Base-by-base conservation (phyloP, 2,888 invertebrate species). In the Mesodorylaimus sp. region DNA sequence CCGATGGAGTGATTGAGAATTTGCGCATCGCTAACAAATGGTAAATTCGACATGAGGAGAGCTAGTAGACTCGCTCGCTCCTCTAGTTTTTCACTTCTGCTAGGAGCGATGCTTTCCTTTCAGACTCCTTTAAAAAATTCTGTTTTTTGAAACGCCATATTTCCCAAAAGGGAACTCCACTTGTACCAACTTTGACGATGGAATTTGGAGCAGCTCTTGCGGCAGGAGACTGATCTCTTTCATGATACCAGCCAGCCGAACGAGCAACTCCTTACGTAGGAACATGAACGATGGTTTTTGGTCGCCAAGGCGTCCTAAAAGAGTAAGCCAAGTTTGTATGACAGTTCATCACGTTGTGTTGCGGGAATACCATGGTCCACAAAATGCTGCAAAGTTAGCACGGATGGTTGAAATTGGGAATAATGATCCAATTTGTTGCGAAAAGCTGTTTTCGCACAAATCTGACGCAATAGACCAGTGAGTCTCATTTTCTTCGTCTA, bases 141-240 rank as follows among this genome's bases (percentile, higher is more conserved):
- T n/a, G n/a, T n/a, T n/a, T n/a, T n/a, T n/a, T n/a, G n/a, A n/a
- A n/a, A n/a, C n/a, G n/a, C n/a, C n/a, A n/a, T n/a, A n/a, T n/a
- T n/a, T n/a, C n/a, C n/a, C n/a, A n/a, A n/a, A n/a, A n/a, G n/a
- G n/a, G n/a, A n/a, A n/a, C n/a, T n/a, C n/a, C n/a, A n/a, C 82
- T 69, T 87, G 85, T 45, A 99, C 89, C 56, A 87, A 77, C 21
- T 80, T 77, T 10, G 93, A 88, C 1, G 89, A 89, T 1, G 91
- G 89, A 80, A 87, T 93, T 51, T 79, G 76, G 3, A 93, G 75
- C 32, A 99, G 75, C 64, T 83, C 84, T 57, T 88, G 86, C 0
- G 97, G 97, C 5, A 97, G 73, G 36, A 95, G 73, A 46, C 88
- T 85, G 67, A 97, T 91, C 73, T 97, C 97, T 68, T 93, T 91